Evolutionary conservation across 37 sponge, comb jelly and placozoan genomes (phyloP).

Genomic region (Aphrocallistes beatrix): DNA sequence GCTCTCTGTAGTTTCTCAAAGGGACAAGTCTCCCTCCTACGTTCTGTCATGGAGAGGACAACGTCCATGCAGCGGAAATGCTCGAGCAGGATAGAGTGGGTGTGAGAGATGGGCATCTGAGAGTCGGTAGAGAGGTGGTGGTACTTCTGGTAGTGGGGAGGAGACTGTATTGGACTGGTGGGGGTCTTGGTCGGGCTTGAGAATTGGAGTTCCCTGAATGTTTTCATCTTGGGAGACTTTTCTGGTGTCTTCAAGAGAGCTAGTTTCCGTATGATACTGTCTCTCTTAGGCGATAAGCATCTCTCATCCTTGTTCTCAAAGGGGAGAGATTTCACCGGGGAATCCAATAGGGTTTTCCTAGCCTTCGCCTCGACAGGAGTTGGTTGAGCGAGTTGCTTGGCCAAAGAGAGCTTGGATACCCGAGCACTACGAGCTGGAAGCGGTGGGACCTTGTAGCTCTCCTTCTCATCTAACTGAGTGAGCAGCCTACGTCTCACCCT

Average conservation of each 20-base stretch:
- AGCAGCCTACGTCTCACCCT: background rate
- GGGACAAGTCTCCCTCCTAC: background rate
- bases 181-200: background rate
- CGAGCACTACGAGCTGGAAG: background rate
- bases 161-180: background rate
- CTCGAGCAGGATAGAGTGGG: background rate
- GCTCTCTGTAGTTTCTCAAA: background rate
- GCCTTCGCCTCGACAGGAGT: background rate
- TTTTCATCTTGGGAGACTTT: background rate
- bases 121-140: background rate
- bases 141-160: background rate
- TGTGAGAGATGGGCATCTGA: background rate
- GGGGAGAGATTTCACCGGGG: background rate
- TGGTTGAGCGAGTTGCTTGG: background rate
- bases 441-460: background rate
- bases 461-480: background rate
- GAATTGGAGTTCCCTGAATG: background rate
- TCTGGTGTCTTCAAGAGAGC: background rate
- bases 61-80: conserved; percentile 16
- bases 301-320: background rate
- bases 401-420: background rate
- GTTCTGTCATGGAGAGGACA: background rate
- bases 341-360: background rate
- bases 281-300: background rate
- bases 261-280: background rate